Evolutionary conservation across 2,888 invertebrate species (phyloP).

Genomic region (Hypsopygia costalis): DNA sequence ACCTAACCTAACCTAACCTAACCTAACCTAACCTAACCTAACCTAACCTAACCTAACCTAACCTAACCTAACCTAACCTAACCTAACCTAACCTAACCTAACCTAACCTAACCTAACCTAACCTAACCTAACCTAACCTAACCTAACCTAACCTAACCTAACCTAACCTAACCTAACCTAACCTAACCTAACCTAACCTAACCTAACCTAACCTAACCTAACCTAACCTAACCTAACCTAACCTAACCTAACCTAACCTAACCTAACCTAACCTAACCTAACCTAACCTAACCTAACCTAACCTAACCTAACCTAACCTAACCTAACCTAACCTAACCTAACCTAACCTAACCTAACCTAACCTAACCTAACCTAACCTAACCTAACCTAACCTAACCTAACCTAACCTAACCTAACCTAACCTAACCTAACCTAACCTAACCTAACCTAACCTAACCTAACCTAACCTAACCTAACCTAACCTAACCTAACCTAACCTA

Average conservation of each 20-base stretch:
- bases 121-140: slow-evolving; percentile 17
- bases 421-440: not conserved
- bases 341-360: slow-evolving; percentile 14
- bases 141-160: slow-evolving; percentile 15
- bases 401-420: slow-evolving; percentile 9
- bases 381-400: slow-evolving; percentile 13
- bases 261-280: slow-evolving; percentile 18
- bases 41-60: slow-evolving; percentile 19
- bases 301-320: slow-evolving; percentile 21
- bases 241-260: slow-evolving; percentile 21
- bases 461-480: slow-evolving; percentile 12
- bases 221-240: slow-evolving; percentile 19
- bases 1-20: slow-evolving; percentile 18
- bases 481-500: not conserved
- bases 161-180: slow-evolving; percentile 18
- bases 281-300: slow-evolving; percentile 15
- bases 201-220: slow-evolving; percentile 17
- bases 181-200: slow-evolving; percentile 18
- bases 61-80: slow-evolving; percentile 18
- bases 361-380: slow-evolving; percentile 16
- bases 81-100: slow-evolving; percentile 17
- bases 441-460: slow-evolving; percentile 5
- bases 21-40: slow-evolving; percentile 21
- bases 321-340: slow-evolving; percentile 21
- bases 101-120: slow-evolving; percentile 17